phyloP scores from a whole-genome alignment of 2,113 vertebrate genomes.

The Periophthalmodon schlosseri region DNA sequence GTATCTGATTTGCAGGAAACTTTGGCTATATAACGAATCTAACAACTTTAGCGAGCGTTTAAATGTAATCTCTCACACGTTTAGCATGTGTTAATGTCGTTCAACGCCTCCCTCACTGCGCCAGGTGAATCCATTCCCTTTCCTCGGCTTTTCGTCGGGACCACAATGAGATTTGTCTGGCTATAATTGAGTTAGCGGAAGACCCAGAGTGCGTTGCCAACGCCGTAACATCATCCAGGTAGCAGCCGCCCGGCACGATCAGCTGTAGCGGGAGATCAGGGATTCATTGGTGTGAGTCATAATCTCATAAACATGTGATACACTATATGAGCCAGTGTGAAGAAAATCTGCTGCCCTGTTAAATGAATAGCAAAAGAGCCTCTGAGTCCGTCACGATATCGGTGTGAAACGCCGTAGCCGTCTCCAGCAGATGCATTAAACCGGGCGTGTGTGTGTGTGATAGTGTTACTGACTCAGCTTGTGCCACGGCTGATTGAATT shows the following conservation, averaged over 20 bases:
- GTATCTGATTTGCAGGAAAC: too few relatives aligned
- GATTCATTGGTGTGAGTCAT: conserved; percentile 51
- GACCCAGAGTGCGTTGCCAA: conserved; percentile 35
- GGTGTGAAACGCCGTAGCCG: conserved; percentile 36
- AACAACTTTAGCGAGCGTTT: neutral
- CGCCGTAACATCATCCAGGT: conserved; percentile 61
- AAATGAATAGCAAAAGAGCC: conserved; percentile 48
- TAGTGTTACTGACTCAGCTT: conserved; percentile 57
- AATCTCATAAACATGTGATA: conserved; percentile 53
- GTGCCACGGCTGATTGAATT: conserved; percentile 56
- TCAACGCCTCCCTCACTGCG: conserved; percentile 3
- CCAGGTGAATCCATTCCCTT: conserved; percentile 11
- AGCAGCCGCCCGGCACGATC: conserved; percentile 32
- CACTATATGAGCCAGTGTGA: conserved; percentile 32
- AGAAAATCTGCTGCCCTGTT: conserved; percentile 35
- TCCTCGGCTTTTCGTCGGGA: conserved; percentile 32
- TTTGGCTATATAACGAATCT: neutral
- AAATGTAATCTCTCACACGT: neutral
- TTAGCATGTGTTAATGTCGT: neutral
- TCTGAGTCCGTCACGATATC: conserved; percentile 43
- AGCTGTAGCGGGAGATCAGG: conserved; percentile 36
- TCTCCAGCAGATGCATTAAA: conserved; percentile 49
- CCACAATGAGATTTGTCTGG: conserved; percentile 72
- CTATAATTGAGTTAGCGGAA: conserved; percentile 64
- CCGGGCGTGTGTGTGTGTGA: conserved; percentile 30